These are phyloP conservation scores for Chaetops frenatus DNA, from an alignment of 2,113 vertebrate species.

Conservation along the genomic window DNA sequence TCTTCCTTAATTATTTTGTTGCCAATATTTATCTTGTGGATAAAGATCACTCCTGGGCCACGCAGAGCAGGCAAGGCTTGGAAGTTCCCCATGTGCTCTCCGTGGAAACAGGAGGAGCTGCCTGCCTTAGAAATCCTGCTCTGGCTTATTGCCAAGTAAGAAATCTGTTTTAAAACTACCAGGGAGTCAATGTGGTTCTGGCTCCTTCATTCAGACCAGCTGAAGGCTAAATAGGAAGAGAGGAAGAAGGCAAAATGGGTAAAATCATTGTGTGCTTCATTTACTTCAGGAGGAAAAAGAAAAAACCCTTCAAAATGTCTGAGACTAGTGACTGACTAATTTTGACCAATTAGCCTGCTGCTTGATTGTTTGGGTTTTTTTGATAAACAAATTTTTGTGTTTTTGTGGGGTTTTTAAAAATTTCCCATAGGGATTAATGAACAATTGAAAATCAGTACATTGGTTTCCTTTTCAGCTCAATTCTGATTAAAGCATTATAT, in stretches of 20 bases:
- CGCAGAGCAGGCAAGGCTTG: rapidly evolving
- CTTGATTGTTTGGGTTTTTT: background rate
- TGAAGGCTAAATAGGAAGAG: background rate
- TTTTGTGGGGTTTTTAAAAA: rapidly evolving
- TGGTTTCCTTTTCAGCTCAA: background rate
- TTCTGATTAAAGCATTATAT: background rate
- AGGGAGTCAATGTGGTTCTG: background rate
- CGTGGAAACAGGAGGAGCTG: background rate
- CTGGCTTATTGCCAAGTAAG: background rate
- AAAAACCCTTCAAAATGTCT: background rate
- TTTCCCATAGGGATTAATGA: background rate
- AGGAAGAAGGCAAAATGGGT: background rate
- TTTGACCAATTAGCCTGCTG: background rate
- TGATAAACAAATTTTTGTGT: background rate
- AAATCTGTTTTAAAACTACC: background rate
- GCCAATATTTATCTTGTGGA: background rate
- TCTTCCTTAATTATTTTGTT: background rate
- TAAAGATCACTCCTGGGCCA: background rate
- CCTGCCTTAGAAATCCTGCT: background rate
- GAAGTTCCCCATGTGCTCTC: rapidly evolving
- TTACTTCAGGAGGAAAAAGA: background rate
- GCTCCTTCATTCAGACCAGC: background rate
- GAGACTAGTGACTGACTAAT: background rate
- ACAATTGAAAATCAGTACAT: background rate
- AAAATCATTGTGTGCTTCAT: background rate